Evolutionary conservation across 2,797 vertebrate genomes (phyloP), one percentile per base, ranked within the genome.

Genomic region (Darevskia nairensis): DNA sequence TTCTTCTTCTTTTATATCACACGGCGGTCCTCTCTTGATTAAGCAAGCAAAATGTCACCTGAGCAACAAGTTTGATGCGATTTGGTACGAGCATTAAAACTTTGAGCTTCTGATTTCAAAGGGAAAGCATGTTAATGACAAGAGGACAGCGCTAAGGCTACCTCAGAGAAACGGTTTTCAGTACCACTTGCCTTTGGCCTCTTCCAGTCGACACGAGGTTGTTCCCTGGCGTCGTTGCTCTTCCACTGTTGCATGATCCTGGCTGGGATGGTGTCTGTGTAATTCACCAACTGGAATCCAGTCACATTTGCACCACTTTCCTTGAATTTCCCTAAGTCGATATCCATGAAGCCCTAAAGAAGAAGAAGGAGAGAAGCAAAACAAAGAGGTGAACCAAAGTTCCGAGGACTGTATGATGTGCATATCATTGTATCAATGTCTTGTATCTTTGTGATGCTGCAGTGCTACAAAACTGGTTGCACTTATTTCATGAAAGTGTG

Each of bases 251-350:
- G 98, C 95, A 98, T 97, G 75, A 98, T 97, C 44, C 96, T 97
- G 92, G 98, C 98, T 0, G 99, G 97, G 29, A 96, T 95, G 19
- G 97, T 96, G 69, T 98, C 98, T 0, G 98, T 98, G 93, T 99
- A 98, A 96, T 99, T 99, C 91, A 99, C 98, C 85, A 99, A 59
- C 95, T 99, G 99, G 96, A 99, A 99, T 8, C 99, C 99, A 0
- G 99, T 99, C 92, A 99, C 98, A 15, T 99, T 99, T 8, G 98
- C 98, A 1, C 98, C 98, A 0, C 98, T 98, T 94, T 99, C 98
- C 92, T 97, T 98, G 95, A 99, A 98, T 93, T 99, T 98, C 41
- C 97, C 98, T 93, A 99, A 95, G 94, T 99, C 98, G 4, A 99
- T 98, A 94, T 99, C 99, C 97, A 99, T 97, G 95, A 99, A 99